Base-by-base conservation (phyloP, 2,888 invertebrate species). In the Drosophila demipolita region DNA sequence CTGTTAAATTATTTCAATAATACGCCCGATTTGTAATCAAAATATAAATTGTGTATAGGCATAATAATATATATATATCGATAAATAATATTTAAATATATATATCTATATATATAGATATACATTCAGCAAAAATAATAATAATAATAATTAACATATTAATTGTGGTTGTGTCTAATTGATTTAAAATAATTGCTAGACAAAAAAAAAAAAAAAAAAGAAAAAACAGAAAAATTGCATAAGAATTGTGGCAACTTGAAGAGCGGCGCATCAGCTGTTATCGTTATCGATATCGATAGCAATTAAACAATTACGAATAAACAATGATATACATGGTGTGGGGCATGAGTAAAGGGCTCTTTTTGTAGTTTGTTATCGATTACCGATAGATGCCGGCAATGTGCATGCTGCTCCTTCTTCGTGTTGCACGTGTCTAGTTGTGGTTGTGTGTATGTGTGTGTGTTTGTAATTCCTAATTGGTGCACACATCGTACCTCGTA, bases 151-250 rank as follows among this genome's bases (percentile, higher is more conserved):
- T 38, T 66, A 67, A 35, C 29, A 49, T 66, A 75, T 42, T 57
- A 17, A 35, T 40, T 29, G 20, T 48, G 53, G 32, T 26, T 59
- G 48, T 60, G 35, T 62, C 29, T 45, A 57, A 66, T 63, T 57
- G 60, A 66, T 52, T 55, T 66, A 48, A 66, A 75, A 50, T 62
- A 75, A 36, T 64, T 57, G 59, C 75, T 69, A 69, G 52, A 35
- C 42, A 60, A 54, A 36, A 20, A 53, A 12, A 53, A 58, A 42
- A 29, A 29, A 36, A 48, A 64, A 62, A 62, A 45, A 48, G 45
- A 58, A 58, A 61, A 55, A 59, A 50, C 2, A 52, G 29, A 42
- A 23, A 20, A 40, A 5, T 63, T 63, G 40, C 50, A 36, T 42
- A n/a, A 9, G 26, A 54, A 17, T 20, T 26, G 33, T 50, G 40